phyloP scores from a whole-genome alignment of 2,113 vertebrate species.

The Passer montanus region DNA sequence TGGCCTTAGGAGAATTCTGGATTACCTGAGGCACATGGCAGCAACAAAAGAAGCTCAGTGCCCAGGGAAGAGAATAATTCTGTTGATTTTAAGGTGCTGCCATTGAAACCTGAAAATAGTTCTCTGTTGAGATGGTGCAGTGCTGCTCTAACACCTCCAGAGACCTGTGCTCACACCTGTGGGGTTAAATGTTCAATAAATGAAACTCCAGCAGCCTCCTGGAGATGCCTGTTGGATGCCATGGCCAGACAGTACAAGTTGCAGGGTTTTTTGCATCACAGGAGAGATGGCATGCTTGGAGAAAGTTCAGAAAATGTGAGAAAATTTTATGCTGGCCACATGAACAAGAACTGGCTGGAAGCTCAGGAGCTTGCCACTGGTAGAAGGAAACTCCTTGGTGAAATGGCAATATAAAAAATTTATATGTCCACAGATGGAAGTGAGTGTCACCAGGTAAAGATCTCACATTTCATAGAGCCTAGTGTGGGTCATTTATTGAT shows the following conservation, averaged over 20 bases:
- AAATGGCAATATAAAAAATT: not conserved
- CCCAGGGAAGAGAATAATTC: not conserved
- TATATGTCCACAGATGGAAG: not conserved
- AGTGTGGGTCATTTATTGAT: not conserved
- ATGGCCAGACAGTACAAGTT: not conserved
- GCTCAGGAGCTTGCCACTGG: not conserved
- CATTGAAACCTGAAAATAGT: not conserved
- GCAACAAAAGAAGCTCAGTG: not conserved
- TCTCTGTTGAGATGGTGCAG: not conserved
- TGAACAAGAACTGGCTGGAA: not conserved
- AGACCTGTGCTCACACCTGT: not conserved
- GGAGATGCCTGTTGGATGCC: not conserved
- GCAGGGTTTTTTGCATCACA: fast-evolving
- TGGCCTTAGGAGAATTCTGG: not conserved
- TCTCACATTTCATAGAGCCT: not conserved
- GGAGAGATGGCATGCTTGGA: not conserved
- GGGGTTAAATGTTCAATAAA: not conserved
- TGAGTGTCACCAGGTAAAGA: not conserved
- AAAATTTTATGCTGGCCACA: not conserved
- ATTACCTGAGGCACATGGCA: not conserved
- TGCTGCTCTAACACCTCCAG: not conserved
- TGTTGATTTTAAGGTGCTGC: not conserved
- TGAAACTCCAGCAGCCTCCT: not conserved
- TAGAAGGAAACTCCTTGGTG: not conserved
- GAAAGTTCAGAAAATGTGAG: not conserved